A percentile compares a stretch with the other conserved stretches of the same genome.
These are phyloP conservation scores for Polymixis lichenea DNA, from an alignment of 2,888 invertebrate species.

Conservation along the genomic window DNA sequence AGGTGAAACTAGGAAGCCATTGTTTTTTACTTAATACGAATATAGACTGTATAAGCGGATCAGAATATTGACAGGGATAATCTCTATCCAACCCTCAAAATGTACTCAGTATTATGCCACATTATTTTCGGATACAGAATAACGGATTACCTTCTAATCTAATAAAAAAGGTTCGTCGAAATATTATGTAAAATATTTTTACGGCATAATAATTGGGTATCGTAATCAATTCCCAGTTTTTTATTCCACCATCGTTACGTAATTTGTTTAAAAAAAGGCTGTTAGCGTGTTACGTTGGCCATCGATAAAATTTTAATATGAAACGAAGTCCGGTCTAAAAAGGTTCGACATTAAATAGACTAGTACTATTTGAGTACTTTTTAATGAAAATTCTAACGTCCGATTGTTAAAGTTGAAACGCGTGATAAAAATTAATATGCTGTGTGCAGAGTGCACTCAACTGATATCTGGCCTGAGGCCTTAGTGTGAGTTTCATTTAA, in stretches of 20 bases:
- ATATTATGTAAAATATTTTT: slow-evolving; percentile 25
- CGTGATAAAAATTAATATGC: slow-evolving; percentile 41
- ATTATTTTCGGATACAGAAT: slow-evolving; percentile 12
- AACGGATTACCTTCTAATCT: slow-evolving; percentile 4
- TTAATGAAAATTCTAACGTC: slow-evolving; percentile 21
- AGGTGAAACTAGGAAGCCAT: slow-evolving; percentile 75
- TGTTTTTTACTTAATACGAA: slow-evolving; percentile 67
- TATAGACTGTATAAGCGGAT: slow-evolving; percentile 47
- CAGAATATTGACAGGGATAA: slow-evolving; percentile 45
- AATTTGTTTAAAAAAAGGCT: slow-evolving; percentile 20
- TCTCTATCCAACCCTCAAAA: slow-evolving; percentile 28
- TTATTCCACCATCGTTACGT: slow-evolving; percentile 6
- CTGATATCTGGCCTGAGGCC: slow-evolving; percentile 31
- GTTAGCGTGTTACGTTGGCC: slow-evolving; percentile 4
- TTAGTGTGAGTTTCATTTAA: too few species aligned
- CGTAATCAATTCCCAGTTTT: slow-evolving; percentile 19
- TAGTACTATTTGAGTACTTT: slow-evolving; percentile 6
- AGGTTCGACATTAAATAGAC: background rate
- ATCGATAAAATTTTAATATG: slow-evolving; percentile 2
- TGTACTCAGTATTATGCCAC: background rate
- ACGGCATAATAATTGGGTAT: slow-evolving; percentile 22
- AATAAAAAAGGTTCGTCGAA: slow-evolving; percentile 21
- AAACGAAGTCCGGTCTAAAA: slow-evolving; percentile 11
- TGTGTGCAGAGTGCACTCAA: slow-evolving; percentile 49
- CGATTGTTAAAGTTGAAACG: slow-evolving; percentile 36